A percentile compares a stretch with the other conserved stretches of the same genome.
These are phyloP conservation scores for Rallus limicola DNA, from an alignment of 2,113 vertebrate species.

Conservation along the genomic window DNA sequence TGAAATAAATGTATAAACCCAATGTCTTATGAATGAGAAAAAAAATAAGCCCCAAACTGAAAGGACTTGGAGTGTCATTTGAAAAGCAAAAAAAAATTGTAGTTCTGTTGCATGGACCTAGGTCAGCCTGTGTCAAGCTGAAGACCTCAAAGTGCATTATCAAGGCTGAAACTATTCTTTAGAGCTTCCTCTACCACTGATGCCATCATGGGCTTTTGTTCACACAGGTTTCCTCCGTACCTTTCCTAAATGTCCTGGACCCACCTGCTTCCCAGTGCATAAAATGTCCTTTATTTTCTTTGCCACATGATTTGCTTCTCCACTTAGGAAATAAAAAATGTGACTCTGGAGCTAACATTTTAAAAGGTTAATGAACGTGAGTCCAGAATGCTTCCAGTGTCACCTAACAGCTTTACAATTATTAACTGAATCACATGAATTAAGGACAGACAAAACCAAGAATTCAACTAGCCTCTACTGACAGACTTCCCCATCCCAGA, in stretches of 20 bases:
- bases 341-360: neutral
- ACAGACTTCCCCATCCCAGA: neutral
- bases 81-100: neutral
- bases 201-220: neutral
- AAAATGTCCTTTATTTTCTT: neutral
- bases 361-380: neutral
- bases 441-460: neutral
- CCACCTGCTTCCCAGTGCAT: neutral
- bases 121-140: accelerated
- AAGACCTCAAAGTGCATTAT: neutral
- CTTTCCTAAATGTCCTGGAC: neutral
- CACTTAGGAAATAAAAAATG: neutral
- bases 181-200: neutral
- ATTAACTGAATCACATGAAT: neutral
- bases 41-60: neutral
- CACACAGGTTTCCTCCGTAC: neutral
- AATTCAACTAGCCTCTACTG: neutral
- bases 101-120: neutral
- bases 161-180: neutral
- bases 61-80: neutral
- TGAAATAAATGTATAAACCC: neutral
- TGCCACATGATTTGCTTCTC: neutral
- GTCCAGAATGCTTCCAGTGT: neutral
- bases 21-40: neutral
- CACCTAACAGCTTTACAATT: neutral